phyloP scores from a whole-genome alignment of 2,113 vertebrate species.

The Epinephelus cyanopodus region DNA sequence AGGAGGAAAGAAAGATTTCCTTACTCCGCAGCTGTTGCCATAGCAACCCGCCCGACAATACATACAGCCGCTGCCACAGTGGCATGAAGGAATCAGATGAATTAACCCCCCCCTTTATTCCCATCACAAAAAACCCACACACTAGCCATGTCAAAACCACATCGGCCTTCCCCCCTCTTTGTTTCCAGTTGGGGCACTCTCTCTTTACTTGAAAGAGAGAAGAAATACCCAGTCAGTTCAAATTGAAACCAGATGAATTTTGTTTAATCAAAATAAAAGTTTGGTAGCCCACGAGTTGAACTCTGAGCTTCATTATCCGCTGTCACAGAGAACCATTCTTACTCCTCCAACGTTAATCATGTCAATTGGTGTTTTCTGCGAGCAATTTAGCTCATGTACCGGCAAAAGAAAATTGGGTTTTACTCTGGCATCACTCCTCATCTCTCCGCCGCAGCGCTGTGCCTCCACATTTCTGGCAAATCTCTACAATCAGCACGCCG shows the following conservation, averaged over 20 bases:
- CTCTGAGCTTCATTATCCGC: constrained; percentile 34
- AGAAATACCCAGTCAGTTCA: constrained; percentile 51
- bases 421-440: constrained; percentile 42
- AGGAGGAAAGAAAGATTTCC: constrained; percentile 65
- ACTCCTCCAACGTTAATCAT: constrained; percentile 17
- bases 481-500: constrained; percentile 47
- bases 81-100: constrained; percentile 72
- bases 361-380: constrained; percentile 50
- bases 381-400: constrained; percentile 44
- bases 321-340: constrained; percentile 30
- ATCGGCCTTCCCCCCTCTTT: constrained; percentile 43
- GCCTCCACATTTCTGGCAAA: constrained; percentile 61
- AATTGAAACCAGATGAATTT: constrained; percentile 77
- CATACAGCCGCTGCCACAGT: constrained; percentile 72
- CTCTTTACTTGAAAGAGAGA: constrained; percentile 29
- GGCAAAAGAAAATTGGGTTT: constrained; percentile 48
- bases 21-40: constrained; percentile 76
- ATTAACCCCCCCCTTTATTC: constrained; percentile 46
- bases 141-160: constrained; percentile 68
- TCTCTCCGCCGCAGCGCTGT: constrained; percentile 25
- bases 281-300: constrained; percentile 31
- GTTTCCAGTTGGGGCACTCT: constrained; percentile 61
- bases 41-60: constrained; percentile 68
- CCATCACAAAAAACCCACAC: constrained; percentile 15
- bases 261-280: constrained; percentile 62